Base-by-base conservation (phyloP, 1,140 invertebrate genomes). In the Kradibia gibbosae region DNA sequence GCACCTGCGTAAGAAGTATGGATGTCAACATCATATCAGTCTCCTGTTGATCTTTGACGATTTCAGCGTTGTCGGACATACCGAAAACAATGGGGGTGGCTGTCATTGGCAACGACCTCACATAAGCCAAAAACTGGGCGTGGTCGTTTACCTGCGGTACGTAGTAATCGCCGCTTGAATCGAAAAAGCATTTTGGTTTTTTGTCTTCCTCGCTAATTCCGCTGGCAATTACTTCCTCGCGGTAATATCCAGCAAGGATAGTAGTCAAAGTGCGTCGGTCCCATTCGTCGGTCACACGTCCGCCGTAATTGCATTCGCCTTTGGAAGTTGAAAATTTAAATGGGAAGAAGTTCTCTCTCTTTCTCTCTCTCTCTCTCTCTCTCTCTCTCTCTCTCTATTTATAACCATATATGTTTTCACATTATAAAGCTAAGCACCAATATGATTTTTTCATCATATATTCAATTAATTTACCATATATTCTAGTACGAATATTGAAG, bases 261-360 rank as follows among this genome's bases (percentile, higher is more conserved):
- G 97, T 98, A 84, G 93, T 95, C 65, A 99, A 92, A 17, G 95
- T 96, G 70, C 97, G 93, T 71, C 97, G 93, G 92, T 99, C 98
- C 96, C 97, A 98, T 88, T 98, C 97, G 90, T 99, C 98, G 0
- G 97, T 99, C 8, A 99, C 97, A 83, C 97, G 93, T 0, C 98
- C 98, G 31, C 98, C 98, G 88, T 99, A 99, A 93, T 99, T 99
- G 89, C 98, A 99, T 91, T 99, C 98, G 45, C 97, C 98, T 65
- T 84, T 79, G 10, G 17, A 78, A 76, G n/a, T 13, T 5, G 36
- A 55, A 48, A 62, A 76, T 76, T 62, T 76, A 25, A 75, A 60
- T 75, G 22, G 22, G 13, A 42, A 60, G 3, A 15, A 39, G 0
- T 0, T 62, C 28, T 34, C 31, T 17, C 5, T 34, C 60, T 34